Conservation (phyloP, 2,113 vertebrate genomes). For the Epinephelus lanceolatus region DNA sequence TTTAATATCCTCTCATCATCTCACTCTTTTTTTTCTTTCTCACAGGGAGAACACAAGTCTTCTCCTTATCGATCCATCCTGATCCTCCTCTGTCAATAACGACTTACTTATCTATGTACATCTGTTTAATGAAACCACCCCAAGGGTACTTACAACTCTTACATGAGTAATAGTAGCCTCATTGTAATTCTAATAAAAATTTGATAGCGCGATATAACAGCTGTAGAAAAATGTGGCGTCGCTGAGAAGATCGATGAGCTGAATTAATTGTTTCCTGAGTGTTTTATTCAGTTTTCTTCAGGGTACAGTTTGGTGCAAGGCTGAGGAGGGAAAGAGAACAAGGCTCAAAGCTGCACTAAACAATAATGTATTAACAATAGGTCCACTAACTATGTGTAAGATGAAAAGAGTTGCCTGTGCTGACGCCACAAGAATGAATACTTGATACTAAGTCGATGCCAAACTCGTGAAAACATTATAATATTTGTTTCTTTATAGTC, state of each 20-base stretch:
- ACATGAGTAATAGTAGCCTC: neutral
- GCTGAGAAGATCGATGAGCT: slow-evolving; percentile 5
- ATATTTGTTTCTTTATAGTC: no score
- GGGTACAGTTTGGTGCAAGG: neutral
- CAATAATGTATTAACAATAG: neutral
- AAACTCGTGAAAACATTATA: no score
- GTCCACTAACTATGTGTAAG: neutral
- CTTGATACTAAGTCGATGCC: no score
- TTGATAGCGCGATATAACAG: neutral
- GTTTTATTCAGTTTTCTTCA: neutral
- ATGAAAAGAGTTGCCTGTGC: neutral
- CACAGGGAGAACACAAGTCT: neutral
- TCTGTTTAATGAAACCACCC: neutral
- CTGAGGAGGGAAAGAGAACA: neutral
- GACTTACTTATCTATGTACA: neutral
- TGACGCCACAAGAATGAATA: no score
- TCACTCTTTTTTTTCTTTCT: neutral
- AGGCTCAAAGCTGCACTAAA: neutral
- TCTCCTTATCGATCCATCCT: slow-evolving; percentile 28
- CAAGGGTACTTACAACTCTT: neutral
- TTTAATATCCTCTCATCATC: slow-evolving; percentile 15
- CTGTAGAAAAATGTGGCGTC: neutral
- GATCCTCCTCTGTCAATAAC: slow-evolving; percentile 10
- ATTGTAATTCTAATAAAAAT: slow-evolving; percentile 5
- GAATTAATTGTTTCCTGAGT: slow-evolving; percentile 16